Base-by-base conservation (phyloP, 2,113 vertebrate genomes). In the Takifugu flavidus region DNA sequence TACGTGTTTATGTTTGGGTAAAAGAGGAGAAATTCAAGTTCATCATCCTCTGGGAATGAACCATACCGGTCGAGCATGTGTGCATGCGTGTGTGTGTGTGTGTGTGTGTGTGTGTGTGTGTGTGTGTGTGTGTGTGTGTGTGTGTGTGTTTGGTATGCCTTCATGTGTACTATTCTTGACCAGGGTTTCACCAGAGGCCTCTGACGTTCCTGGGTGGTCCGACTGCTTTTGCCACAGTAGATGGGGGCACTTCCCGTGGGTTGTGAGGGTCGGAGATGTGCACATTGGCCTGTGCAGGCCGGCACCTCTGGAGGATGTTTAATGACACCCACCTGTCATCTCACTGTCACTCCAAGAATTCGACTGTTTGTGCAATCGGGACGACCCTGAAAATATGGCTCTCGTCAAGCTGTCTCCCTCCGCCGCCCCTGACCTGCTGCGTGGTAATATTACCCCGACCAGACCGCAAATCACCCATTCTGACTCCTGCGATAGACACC, bases 191-290 rank as follows among this genome's bases (percentile, higher is more conserved):
- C n/a, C n/a, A n/a, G n/a, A n/a, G 49, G 29, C 65, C 73, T 73
- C 45, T 60, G 12, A 53, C 31, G 52, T 70, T 79, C 50, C 70
- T 88, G 80, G 86, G 86, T 86, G 86, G 84, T 83, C 86, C 77
- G 43, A 65, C 60, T 67, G 62, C 43, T 0, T 49, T 72, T 56
- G 53, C 60, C 59, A 73, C 67, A 70, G 69, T 56, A 69, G 74
- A 70, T 66, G 46, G 75, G 61, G 70, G 46, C 59, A 34, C 56
- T 72, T 61, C 56, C 57, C 42, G 11, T 28, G 1, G 25, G 28
- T 34, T 2, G 6, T 64, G 56, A 45, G 25, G 7, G 29, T 4
- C 4, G 29, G 52, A 45, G 31, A 20, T 56, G 61, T 53, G 66
- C 49, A 47, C 59, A 59, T 77, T 34, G 43, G 44, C 69, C 59